Base-by-base conservation (phyloP, 2,113 vertebrate genomes). In the Centropus bengalensis region DNA sequence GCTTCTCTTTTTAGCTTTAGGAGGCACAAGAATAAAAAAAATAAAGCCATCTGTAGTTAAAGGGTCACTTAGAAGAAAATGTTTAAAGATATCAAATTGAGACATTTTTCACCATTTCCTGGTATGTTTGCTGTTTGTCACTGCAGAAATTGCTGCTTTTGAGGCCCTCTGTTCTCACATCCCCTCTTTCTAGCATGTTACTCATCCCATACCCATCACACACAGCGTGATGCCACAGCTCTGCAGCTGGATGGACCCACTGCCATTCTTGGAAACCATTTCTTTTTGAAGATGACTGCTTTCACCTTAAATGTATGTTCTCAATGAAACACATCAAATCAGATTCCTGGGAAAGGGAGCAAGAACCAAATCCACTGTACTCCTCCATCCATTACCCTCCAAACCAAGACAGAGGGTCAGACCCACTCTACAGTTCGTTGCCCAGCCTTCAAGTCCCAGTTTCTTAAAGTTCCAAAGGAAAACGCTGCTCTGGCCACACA, bases 181-280 rank as follows among this genome's bases (percentile, higher is more conserved):
- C 10, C 21, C 19, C 14, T 52, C 14, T 49, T 83, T 16, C 24
- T 5, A 5, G 51, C 22, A 32, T 17, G 69, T 70, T 62, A 26
- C 64, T 28, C 58, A 59, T 18, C 22, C 28, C 6, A 0, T 24
- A 38, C 24, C 21, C 22, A 66, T 74, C 20, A 44, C n/a, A 40
- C 0, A 2, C 4, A 70, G 7, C 0, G 0, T 1, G 2, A 55
- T 10, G 15, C 26, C 6, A 4, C 45, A 77, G 26, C 55, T 70
- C 59, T 73, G 47, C 51, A 68, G n/a, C 69, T 8, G 3, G 47
- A 68, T 9, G 8, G 13, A 32, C 6, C 66, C 8, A 12, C 54
- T 12, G 7, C 7, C 18, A 23, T 22, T 66, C 86, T 74, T 40
- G 59, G 45, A 90, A 76, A 88, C 14, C 3, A 68, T 58, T 54